Base-by-base conservation (phyloP, 1,140 invertebrate species). In the Bicyclus anynana region DNA sequence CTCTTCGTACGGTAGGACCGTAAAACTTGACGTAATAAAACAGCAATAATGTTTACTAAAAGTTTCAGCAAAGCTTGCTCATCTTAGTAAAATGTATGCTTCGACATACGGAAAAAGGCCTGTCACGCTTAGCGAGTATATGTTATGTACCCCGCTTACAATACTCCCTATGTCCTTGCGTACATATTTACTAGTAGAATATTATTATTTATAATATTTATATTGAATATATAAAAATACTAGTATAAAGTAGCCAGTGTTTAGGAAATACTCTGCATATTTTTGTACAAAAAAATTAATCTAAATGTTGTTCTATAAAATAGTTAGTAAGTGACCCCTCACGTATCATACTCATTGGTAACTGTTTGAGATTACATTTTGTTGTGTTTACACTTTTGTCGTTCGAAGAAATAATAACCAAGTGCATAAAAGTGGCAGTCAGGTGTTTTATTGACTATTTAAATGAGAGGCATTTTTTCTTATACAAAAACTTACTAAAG, bases 221-320 rank as follows among this genome's bases (percentile, higher is more conserved):
- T 69, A 63, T 65, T 59, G 63, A 66, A 49, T 59, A 53, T 54
- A 56, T 48, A 62, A 23, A 69, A 59, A 60, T 69, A 59, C 62
- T 69, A 73, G 62, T 47, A 65, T 74, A 66, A 62, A 44, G 60
- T 79, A 79, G 68, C 68, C 59, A 60, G 69, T 79, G 76, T 79
- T 75, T 79, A 79, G 70, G 66, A 65, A 74, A 74, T 80, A 77
- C 73, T 77, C 70, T 66, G 72, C 74, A 77, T 84, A 84, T 84
- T 84, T 84, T 84, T 84, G 78, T 84, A 81, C 75, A 84, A 80
- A 80, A 75, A 63, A 75, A 63, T 67, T 70, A 67, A 65, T 74
- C 70, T 69, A 68, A 72, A 70, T 70, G 62, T 78, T 56, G 53
- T 56, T 74, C 74, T 72, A 53, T 62, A 55, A 33, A 57, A 63